Evolutionary conservation across 2,113 vertebrate genomes (phyloP), one percentile per base, ranked within the genome.

Genomic region (Oryzias melastigma): DNA sequence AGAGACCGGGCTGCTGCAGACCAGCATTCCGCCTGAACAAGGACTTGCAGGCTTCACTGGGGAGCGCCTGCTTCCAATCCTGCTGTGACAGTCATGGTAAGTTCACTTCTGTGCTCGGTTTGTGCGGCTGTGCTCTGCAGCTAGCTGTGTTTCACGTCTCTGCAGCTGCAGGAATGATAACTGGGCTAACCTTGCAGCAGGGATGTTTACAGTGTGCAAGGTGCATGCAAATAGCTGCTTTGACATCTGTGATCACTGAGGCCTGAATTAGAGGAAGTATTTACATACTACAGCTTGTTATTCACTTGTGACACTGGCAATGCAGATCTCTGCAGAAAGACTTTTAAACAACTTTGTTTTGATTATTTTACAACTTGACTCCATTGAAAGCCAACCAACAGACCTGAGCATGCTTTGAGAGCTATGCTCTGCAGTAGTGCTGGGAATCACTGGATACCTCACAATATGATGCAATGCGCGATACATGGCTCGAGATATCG

Each of bases 31-130:
- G 53, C 84, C 69, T 43, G 52, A 51, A 62, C 25, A 65, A 75
- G 73, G 72, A 84, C 68, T 77, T 63, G 64, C 75, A 73, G 71
- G 25, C 55, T 49, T 15, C 52, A 50, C 63, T 62, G 73, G 29
- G 24, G 67, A 78, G 57, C 75, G 63, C 69, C 83, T 68, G 64
- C 78, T 75, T 48, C 71, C 76, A 54, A 72, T 61, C 69, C 71
- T 66, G 65, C 18, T 65, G 62, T 58, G 57, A 80, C 57, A 68
- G 76, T 62, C 55, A 83, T 87, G 86, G 88, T 91, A 83, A 91
- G 90, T 89, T 62, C 4, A 68, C 69, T 61, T 75, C 59, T 82
- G 68, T 68, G 68, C 72, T 77, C 40, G 4, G 41, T 59, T 68
- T 47, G n/a, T 48, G 10, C 12, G 19, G 18, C 54, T 68, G 24